Evolutionary conservation across 2,888 invertebrate species (phyloP), one percentile per base, ranked within the genome.

Genomic region (Schizaphis graminum): DNA sequence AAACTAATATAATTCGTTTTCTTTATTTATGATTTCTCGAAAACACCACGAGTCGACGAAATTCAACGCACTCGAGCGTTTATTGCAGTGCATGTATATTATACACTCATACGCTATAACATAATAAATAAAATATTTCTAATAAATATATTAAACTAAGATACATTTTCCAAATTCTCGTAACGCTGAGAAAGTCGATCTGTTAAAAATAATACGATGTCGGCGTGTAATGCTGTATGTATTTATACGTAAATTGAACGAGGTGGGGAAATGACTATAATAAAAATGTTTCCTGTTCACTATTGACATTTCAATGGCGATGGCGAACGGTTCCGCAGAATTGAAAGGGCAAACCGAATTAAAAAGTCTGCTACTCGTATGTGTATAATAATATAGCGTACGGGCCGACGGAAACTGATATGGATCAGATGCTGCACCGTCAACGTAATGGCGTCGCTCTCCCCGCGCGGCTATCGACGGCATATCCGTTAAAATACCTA

Each of bases 211-310:
- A 67, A 67, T 35, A 77, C 35, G 35, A 35, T 41, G 35, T 77
- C 35, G 35, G 35, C 35, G 35, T 35, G 77, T 77, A 35, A 77
- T 67, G 16, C 7, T 35, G 35, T 77, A 21, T 35, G 47, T 61
- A 41, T 8, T 8, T 44, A 44, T 5, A 44, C 16, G 7, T 13
- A 35, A 91, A 91, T 41, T 84, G 3, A 35, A 41, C 26, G 77
- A 53, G 49, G 84, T 47, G 47, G 53, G 77, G 35, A 53, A 91
- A 91, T 13, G 26, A 91, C 67, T n/a, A 35, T 26, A 16, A 28
- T 44, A 67, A 7, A 91, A 91, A 91, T 53, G 49, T 77, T 35
- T 91, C 77, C 91, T 53, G 77, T 91, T 84, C 28, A 49, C 67
- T 41, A 53, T 77, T 84, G 91, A 84, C 91, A 90, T 91, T 84